Conservation (phyloP, 2,113 vertebrate species). For the Poecilia latipinna region DNA sequence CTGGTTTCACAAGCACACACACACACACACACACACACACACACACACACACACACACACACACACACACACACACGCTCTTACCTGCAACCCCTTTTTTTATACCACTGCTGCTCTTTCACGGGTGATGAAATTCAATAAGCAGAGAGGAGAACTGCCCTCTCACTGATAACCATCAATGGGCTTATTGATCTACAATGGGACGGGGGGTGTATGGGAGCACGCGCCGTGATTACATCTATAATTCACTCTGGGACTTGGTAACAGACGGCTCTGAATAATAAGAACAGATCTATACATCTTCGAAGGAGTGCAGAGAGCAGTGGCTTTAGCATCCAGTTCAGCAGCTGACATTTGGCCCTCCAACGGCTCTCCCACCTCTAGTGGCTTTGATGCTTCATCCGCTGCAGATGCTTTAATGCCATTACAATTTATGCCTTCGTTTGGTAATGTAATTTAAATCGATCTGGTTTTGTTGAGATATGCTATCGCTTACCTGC, state of each 20-base stretch:
- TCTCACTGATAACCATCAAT: constrained; percentile 79
- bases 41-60: not conserved
- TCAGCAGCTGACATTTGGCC: constrained; percentile 35
- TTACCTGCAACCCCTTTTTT: constrained; percentile 53
- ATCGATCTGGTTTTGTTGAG: not conserved
- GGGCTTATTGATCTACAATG: constrained; percentile 72
- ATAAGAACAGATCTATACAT: constrained; percentile 65
- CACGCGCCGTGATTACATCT: constrained; percentile 32
- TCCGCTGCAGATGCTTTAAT: not conserved
- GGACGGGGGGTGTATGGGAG: constrained; percentile 5
- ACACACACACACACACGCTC: not conserved
- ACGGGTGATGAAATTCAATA: constrained; percentile 82
- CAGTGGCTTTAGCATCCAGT: constrained; percentile 47
- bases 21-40: not conserved
- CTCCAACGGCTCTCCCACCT: not conserved
- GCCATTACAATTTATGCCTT: not conserved
- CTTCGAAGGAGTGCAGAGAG: constrained; percentile 48
- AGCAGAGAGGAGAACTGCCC: constrained; percentile 76
- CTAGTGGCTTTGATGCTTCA: not conserved
- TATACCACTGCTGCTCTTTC: constrained; percentile 67
- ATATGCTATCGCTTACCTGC: not conserved
- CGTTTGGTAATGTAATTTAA: not conserved
- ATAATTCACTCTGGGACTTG: constrained; percentile 62
- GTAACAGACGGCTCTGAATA: constrained; percentile 64
- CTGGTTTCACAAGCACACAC: not conserved